Evolutionary conservation across 1,140 invertebrate genomes (phyloP).

Genomic region (Calephelis virginiensis): DNA sequence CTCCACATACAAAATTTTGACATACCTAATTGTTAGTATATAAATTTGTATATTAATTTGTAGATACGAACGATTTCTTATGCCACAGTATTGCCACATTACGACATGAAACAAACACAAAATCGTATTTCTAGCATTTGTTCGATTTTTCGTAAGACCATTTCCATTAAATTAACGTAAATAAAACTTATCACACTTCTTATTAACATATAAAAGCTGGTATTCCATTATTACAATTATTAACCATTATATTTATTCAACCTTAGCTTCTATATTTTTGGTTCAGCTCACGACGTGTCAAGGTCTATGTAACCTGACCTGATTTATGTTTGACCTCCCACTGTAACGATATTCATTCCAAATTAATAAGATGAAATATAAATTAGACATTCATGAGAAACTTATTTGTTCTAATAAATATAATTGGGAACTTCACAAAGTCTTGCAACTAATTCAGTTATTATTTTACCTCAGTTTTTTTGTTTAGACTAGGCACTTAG

Average conservation of each 20-base stretch:
- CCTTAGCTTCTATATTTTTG: background rate
- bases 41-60: too few species aligned
- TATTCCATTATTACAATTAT: too few species aligned
- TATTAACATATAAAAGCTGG: too few species aligned
- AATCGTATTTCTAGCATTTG: too few species aligned
- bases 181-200: too few species aligned
- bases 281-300: background rate
- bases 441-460: background rate
- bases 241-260: background rate
- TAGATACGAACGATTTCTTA: too few species aligned
- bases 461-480: background rate
- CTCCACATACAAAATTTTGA: too few species aligned
- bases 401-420: background rate
- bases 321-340: background rate
- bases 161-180: too few species aligned
- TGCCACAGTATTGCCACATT: too few species aligned
- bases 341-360: background rate
- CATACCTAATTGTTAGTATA: too few species aligned
- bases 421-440: background rate
- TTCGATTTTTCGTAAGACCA: too few species aligned
- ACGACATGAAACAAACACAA: too few species aligned
- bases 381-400: slow-evolving; percentile 1
- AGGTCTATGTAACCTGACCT: background rate
- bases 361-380: slow-evolving; percentile 1
- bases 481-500: background rate